These are phyloP conservation scores for Meteorus colon DNA, from an alignment of 2,888 invertebrate genomes.

Conservation along the genomic window DNA sequence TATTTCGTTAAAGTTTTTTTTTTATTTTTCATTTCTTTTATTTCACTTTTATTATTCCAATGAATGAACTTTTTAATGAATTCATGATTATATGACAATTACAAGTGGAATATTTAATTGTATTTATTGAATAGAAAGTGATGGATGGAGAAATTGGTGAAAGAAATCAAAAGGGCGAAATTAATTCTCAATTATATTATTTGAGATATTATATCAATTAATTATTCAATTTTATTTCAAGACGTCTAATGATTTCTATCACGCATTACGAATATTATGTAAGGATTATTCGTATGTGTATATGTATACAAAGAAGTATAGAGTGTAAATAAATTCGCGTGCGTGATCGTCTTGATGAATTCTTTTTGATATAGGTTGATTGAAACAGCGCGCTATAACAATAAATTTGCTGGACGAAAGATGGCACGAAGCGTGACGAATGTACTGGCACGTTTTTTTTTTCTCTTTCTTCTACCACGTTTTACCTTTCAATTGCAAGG, in stretches of 20 bases:
- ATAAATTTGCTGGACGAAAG: conserved; percentile 21
- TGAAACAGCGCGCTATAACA: not conserved
- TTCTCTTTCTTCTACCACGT: conserved; percentile 12
- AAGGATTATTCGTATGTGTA: not conserved
- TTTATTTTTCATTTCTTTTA: not conserved
- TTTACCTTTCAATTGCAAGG: conserved; percentile 24
- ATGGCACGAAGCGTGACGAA: conserved; percentile 23
- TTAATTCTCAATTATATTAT: not conserved
- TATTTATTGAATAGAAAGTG: conserved; percentile 1
- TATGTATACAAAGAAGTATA: not conserved
- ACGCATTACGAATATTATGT: conserved; percentile 29
- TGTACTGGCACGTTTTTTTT: not conserved
- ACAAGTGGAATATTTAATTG: not conserved
- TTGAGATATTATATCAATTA: conserved; percentile 30
- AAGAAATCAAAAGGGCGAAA: not conserved
- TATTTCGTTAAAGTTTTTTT: not conserved
- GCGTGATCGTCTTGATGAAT: conserved; percentile 23
- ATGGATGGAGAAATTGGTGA: not conserved
- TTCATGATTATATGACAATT: conserved; percentile 6
- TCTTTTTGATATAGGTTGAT: conserved; percentile 8
- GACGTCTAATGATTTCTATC: conserved; percentile 36
- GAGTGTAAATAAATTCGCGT: conserved; percentile 19
- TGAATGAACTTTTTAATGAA: not conserved
- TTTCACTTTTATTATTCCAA: not conserved
- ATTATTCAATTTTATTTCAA: conserved; percentile 45